Conservation (phyloP, 2,797 vertebrate species). For the Sciaenops ocellatus region DNA sequence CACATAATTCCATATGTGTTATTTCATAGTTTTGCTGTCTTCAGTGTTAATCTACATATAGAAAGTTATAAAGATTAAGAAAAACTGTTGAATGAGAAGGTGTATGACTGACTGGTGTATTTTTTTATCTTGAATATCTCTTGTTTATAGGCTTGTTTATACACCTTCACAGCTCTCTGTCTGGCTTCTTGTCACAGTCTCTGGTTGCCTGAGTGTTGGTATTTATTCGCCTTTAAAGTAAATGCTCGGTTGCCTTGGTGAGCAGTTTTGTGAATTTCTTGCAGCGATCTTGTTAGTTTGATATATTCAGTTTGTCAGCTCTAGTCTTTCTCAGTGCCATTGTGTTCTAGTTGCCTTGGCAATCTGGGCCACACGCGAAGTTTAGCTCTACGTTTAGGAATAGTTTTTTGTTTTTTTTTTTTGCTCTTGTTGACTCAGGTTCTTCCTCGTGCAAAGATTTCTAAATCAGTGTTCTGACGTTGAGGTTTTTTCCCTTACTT, state of each 20-base stretch:
- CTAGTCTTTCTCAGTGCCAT: constrained; percentile 28
- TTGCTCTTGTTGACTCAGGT: constrained; percentile 12
- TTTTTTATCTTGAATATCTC: constrained; percentile 4
- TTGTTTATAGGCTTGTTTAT: constrained; percentile 11
- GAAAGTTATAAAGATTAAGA: too few relatives aligned
- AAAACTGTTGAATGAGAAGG: too few relatives aligned
- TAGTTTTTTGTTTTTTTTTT: too few relatives aligned
- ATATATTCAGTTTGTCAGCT: constrained; percentile 49
- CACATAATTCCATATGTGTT: too few relatives aligned
- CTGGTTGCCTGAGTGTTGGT: constrained; percentile 49
- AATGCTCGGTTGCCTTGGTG: constrained; percentile 34
- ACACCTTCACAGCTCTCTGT: not conserved
- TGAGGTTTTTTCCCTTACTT: constrained; percentile 30
- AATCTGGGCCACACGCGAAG: constrained; percentile 1
- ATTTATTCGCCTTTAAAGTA: constrained; percentile 25
- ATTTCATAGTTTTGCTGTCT: too few relatives aligned
- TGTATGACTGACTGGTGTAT: too few relatives aligned
- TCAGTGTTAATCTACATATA: too few relatives aligned
- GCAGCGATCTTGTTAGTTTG: constrained; percentile 12
- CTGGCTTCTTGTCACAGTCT: not conserved
- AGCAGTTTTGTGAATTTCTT: constrained; percentile 24
- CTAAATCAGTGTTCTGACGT: constrained; percentile 4
- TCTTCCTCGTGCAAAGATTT: constrained; percentile 13
- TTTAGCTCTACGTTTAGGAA: not conserved
- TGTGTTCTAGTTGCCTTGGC: constrained; percentile 16